A percentile compares a stretch with the other conserved stretches of the same genome.
Conservation (phyloP, 2,888 invertebrate genomes). For the Parnassius apollo region DNA sequence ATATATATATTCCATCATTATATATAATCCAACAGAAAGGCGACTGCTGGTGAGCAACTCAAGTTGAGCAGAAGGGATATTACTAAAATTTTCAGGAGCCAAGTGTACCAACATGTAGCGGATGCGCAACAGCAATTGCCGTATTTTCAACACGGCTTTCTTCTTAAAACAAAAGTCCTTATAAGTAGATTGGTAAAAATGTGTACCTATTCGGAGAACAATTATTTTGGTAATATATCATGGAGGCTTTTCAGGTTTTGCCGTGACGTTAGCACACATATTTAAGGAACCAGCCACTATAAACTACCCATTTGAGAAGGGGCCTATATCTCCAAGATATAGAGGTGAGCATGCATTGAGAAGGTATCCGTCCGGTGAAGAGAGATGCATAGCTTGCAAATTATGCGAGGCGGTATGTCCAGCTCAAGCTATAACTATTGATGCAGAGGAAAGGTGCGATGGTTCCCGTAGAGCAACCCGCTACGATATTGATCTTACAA, state of each 20-base stretch:
- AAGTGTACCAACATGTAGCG: too few species aligned
- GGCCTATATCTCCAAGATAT: constrained; percentile 97
- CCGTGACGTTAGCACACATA: constrained; percentile 87
- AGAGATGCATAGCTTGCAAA: constrained; percentile 99
- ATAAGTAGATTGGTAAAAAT: too few species aligned
- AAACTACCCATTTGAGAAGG: constrained; percentile 99
- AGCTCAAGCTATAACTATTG: constrained; percentile 99
- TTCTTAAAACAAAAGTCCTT: too few species aligned
- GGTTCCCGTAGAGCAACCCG: constrained; percentile 97
- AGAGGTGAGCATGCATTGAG: constrained; percentile 99
- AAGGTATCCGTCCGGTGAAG: constrained; percentile 98
- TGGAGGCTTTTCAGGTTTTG: constrained; percentile 82
- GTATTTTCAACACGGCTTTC: too few species aligned
- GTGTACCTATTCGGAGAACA: too few species aligned
- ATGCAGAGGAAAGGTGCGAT: constrained; percentile 96
- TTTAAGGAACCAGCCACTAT: constrained; percentile 95
- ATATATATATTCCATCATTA: too few species aligned
- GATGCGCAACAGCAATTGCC: too few species aligned
- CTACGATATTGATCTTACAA: constrained; percentile 98
- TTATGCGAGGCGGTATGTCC: constrained; percentile 99
- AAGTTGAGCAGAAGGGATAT: too few species aligned
- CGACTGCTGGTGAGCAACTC: too few species aligned
- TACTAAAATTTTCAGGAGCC: too few species aligned
- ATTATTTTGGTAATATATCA: too few species aligned
- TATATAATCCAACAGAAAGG: too few species aligned